Evolutionary conservation across 2,797 vertebrate genomes (phyloP), one percentile per base, ranked within the genome.

Genomic region (Garrulus glandarius): DNA sequence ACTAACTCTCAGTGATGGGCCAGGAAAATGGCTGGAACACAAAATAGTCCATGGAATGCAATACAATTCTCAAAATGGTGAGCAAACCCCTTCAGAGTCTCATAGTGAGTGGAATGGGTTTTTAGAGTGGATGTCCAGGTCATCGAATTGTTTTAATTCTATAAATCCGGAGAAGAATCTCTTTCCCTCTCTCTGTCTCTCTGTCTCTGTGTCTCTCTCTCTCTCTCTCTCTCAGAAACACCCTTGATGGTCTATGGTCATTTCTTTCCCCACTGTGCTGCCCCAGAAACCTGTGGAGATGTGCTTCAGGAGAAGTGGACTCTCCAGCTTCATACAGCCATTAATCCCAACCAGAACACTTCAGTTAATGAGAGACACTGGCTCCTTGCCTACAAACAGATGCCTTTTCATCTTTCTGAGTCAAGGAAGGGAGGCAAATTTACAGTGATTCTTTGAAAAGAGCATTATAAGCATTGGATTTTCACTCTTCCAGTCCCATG

Each of bases 241-340:
- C 17, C 3, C 21, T 24, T 49, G 29, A 11, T 29, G 7, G 4
- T 9, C 19, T 50, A 2, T 3, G 10, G 27, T 27, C 0, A 8
- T n/a, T 68, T 75, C 13, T 39, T 60, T 27, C 20, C 4, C 26
- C 8, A 14, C 13, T 59, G 5, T 56, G 17, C 41, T 68, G 13
- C 11, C 44, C 60, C 19, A 50, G 67, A 67, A 49, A 6, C 46
- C 69, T 52, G 10, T 39, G 41, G n/a, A 61, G 37, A 32, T n/a
- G 7, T 26, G 5, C 43, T 61, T 36, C 29, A 41, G 36, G 11
- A 76, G 21, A 37, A 74, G 27, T 12, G 23, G 13, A 53, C 47
- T 37, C 9, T 56, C 12, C 47, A 81, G 27, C 1, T 52, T 57
- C 37, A 43, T 7, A 29, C 7, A 59, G 18, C 16, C 59, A 44